Base-by-base conservation (phyloP, 2,113 vertebrate genomes). In the Stictonetta naevosa region DNA sequence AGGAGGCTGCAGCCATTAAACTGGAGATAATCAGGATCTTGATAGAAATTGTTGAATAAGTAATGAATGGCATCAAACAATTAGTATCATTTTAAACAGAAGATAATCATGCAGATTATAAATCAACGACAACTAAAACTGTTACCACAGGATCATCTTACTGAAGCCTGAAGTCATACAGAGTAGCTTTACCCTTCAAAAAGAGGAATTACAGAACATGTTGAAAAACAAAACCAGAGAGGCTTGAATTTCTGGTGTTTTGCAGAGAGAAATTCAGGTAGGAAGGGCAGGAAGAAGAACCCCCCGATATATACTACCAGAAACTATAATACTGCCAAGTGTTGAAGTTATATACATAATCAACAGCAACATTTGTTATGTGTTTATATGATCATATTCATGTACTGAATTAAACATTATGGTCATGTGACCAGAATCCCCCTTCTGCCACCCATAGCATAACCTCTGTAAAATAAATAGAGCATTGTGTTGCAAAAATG, bases 291-390 rank as follows among this genome's bases (percentile, higher is more conserved):
- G 52, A 9, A 83, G 56, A 59, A 11, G 56, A 59, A 11, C 1
- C 5, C 4, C 16, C 8, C 36, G 23, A 13, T 33, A 40, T 3
- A 28, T 8, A 31, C 21, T 11, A 17, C 33, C 21, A 9, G 56
- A 17, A 50, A 4, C 25, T 23, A 4, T 75, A 69, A 62, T 48
- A 11, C 38, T 28, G 10, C 12, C 0, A 1, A 46, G 3, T 0
- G 1, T 10, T n/a, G 40, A 42, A 22, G 6, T 10, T 17, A 29
- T 23, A 10, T 33, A n/a, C 17, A 18, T 7, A n/a, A 23, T 58
- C 38, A 31, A 3, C 13, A 83, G 4, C 7, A 29, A 21, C 28
- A 10, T 83, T 64, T 44, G 8, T 23, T 26, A 1, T 8, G 29
- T 31, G 8, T 44, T 64, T 33, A 13, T 36, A 20, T n/a, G 22